Evolutionary conservation across 1,140 invertebrate species (phyloP), one percentile per base, ranked within the genome.

Genomic region (Spodoptera frugiperda): DNA sequence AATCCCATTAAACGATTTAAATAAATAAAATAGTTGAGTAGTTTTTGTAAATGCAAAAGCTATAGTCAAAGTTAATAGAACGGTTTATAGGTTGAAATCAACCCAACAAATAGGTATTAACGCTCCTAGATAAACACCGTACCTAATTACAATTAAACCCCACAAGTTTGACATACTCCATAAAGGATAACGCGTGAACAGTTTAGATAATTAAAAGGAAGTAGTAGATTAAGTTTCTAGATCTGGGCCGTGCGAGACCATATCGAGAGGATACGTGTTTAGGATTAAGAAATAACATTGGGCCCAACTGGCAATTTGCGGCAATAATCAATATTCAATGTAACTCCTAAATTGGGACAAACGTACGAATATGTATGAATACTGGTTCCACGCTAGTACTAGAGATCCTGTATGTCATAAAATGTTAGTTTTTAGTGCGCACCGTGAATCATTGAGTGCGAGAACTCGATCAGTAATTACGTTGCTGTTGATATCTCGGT

Each of bases 241-340:
- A 75, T 75, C 57, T 75, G 48, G 55, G 49, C 8, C 57, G 65
- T n/a, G 19, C 33, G 25, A 19, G 15, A 39, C 59, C 72, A 51
- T 39, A 75, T 75, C 46, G 9, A 53, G 72, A 11, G 14, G 55
- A 61, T 74, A 61, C 71, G 57, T 30, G 54, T 74, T 6, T 67
- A 48, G 55, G 72, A 65, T 75, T 63, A 75, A 65, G 46, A 75
- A 63, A 75, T 75, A 73, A 61, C 71, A 39, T 53, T 33, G 72
- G 59, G 46, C 19, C 51, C 51, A 49, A 10, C n/a, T 25, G 48
- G 12, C 57, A 75, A 75, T 75, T 75, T 75, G 48, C 57, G 67
- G 25, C 19, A 21, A 14, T 75, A 39, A 54, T 75, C 63, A 49
- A 75, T 75, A 75, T 75, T 75, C 72, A 75, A 75, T 75, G 30